Base-by-base conservation (phyloP, 2,113 vertebrate genomes). In the Sceloporus tristichus region DNA sequence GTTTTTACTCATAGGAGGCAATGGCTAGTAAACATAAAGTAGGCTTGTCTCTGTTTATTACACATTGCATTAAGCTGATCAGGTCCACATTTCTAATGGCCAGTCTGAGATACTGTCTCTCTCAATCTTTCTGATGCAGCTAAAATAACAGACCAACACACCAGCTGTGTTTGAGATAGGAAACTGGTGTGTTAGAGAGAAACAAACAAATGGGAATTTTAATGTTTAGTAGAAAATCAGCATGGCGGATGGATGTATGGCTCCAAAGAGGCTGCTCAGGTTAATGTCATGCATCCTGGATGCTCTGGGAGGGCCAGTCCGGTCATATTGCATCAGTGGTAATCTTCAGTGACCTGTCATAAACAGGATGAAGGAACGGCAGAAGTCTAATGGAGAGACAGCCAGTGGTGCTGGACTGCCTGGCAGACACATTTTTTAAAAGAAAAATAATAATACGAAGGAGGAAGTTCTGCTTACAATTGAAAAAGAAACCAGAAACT, bases 311-410 rank as follows among this genome's bases (percentile, higher is more conserved):
- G 93, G 92, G 86, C 82, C 66, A 90, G 87, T 85, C 84, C 5
- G 0, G 92, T 91, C 90, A 85, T 2, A 0, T 9, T 68, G 86
- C 62, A 29, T 88, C 88, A 1, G 4, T 59, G 91, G 87, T 78
- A 90, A 89, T 92, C 42, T 1, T 90, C 0, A 0, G 16, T 91
- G 94, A 90, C 94, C 92, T 92, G 93, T 96, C 70, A 84, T 84
- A 97, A 97, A 97, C 97, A 34, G 34, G 97, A 96, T 96, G 97
- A 34, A 34, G 93, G 94, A 94, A 92, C 94, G 94, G 93, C 79
- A 54, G 93, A 34, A 91, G 91, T 89, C 90, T 85, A 94, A 93
- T 2, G 0, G 8, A 84, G 94, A 48, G 81, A 91, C 94, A 90
- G 95, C 9, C 7, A 0, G 94, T 94, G 96, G 95, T 89, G 79